Evolutionary conservation across 1,140 invertebrate genomes (phyloP), one percentile per base, ranked within the genome.

Genomic region (Hypsibius dujardini): DNA sequence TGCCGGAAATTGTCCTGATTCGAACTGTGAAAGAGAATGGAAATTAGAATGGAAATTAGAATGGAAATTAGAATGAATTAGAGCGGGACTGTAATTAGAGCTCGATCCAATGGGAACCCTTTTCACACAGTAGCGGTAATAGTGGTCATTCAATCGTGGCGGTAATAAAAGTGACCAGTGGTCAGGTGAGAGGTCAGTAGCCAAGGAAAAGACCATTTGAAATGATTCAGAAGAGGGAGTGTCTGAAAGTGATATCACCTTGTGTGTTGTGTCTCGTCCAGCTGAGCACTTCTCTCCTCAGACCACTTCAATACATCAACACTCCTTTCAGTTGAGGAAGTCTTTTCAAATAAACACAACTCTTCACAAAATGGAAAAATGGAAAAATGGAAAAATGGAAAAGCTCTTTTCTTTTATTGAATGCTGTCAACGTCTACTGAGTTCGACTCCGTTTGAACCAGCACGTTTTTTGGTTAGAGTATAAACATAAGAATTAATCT

Each of bases 1-100:
- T 56, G 7, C 50, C 50, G n/a, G 50, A 56, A 56, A n/a, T n/a
- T 56, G 50, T 56, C 50, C n/a, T 56, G 50, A 56, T 56, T n/a
- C 50, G n/a, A n/a, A n/a, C n/a, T n/a, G n/a, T n/a, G n/a, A n/a
- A n/a, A n/a, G n/a, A n/a, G n/a, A n/a, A n/a, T 56, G 7, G n/a
- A 7, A 7, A 56, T 56, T 56, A 7, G n/a, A 56, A 56, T 7
- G n/a, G 50, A 56, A 56, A 56, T 7, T 7, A 56, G 7, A 7
- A 56, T 56, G 50, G 50, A 56, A 56, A 56, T 7, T 56, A n/a
- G n/a, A n/a, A n/a, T n/a, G n/a, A n/a, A n/a, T n/a, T n/a, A n/a
- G n/a, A n/a, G n/a, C n/a, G n/a, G n/a, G n/a, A n/a, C n/a, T n/a
- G n/a, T n/a, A n/a, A n/a, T n/a, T n/a, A n/a, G n/a, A n/a, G n/a